These are phyloP conservation scores for Pseudocheirus occidentalis DNA, from an alignment of 2,797 vertebrate genomes.

Conservation along the genomic window DNA sequence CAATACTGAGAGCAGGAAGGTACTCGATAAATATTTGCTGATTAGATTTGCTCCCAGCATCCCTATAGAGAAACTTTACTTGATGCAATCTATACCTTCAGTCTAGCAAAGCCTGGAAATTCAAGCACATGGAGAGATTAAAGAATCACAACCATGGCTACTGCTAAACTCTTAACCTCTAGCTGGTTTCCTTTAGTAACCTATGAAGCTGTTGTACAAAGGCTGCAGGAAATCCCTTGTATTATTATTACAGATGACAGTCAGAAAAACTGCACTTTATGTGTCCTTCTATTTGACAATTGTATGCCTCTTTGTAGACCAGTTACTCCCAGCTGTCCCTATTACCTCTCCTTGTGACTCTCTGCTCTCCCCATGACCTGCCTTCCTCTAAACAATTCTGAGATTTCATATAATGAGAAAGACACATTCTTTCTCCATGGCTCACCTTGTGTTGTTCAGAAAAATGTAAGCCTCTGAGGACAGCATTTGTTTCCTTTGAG, in stretches of 20 bases:
- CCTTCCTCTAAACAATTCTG: not conserved
- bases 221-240: not conserved
- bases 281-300: not conserved
- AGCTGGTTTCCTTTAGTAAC: constrained; percentile 66
- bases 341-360: not conserved
- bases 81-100: not conserved
- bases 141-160: constrained; percentile 53
- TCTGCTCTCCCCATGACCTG: not conserved
- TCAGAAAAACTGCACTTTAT: not conserved
- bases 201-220: constrained; percentile 45
- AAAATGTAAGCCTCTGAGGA: not conserved
- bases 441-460: not conserved
- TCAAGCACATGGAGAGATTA: not conserved
- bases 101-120: not conserved
- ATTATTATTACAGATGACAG: not conserved
- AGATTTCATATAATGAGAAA: not conserved
- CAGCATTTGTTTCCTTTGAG: not conserved
- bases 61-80: not conserved
- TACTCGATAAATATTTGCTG: not conserved
- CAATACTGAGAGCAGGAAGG: not conserved
- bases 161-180: constrained; percentile 51
- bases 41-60: not conserved
- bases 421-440: not conserved
- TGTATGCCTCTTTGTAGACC: not conserved
- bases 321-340: not conserved